A percentile compares a stretch with the other conserved stretches of the same genome.
Evolutionary conservation across 2,797 vertebrate species (phyloP).

Genomic region (Paramormyrops hopkinsi): DNA sequence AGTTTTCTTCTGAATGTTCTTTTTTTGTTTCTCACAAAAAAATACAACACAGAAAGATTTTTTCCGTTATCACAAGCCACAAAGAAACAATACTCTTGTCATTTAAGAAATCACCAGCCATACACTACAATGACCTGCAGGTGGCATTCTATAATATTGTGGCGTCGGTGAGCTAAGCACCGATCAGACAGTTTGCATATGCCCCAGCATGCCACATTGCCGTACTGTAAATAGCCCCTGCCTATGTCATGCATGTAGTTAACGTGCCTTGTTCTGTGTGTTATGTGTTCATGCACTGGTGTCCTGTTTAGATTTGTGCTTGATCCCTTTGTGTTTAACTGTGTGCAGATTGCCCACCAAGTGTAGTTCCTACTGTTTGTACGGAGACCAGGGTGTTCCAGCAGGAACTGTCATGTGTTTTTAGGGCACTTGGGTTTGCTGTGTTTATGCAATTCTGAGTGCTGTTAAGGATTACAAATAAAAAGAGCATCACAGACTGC

Average conservation of each 20-base stretch:
- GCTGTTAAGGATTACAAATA: not conserved
- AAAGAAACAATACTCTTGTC: constrained; percentile 32
- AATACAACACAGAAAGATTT: not conserved
- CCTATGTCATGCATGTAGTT: not conserved
- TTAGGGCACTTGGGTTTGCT: not conserved
- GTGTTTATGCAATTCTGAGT: not conserved
- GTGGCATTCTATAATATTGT: constrained; percentile 20
- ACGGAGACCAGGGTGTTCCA: not conserved
- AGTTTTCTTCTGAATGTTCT: constrained; percentile 19
- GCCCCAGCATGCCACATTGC: not conserved
- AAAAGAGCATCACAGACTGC: not conserved
- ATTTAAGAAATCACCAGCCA: constrained; percentile 13
- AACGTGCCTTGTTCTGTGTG: not conserved
- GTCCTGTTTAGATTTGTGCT: not conserved
- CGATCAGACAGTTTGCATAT: not conserved
- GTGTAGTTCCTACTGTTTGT: not conserved
- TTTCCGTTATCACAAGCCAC: constrained; percentile 25
- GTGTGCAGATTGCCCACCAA: not conserved
- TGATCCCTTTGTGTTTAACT: not conserved
- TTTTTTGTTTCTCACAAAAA: not conserved
- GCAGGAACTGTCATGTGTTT: not conserved
- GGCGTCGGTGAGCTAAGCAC: not conserved
- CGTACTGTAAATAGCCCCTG: not conserved
- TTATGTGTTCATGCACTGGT: not conserved
- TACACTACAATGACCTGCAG: constrained; percentile 14